phyloP scores from a whole-genome alignment of 1,140 invertebrate species.

The Antheraea pernyi region DNA sequence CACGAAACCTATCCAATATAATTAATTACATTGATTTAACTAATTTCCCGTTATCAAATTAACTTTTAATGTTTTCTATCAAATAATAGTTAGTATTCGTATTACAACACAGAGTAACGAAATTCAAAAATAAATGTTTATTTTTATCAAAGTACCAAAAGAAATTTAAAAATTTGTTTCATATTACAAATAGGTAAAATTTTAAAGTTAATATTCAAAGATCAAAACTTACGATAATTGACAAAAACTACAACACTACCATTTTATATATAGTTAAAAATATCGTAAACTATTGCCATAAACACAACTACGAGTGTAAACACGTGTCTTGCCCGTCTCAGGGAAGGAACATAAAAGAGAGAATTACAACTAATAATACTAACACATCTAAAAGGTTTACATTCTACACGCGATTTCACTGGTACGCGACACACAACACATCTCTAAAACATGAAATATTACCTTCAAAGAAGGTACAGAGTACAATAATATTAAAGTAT shows the following conservation, averaged over 20 bases:
- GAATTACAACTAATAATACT: conserved; percentile 29
- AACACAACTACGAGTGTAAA: conserved; percentile 36
- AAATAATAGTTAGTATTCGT: too few species aligned
- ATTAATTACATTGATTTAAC: too few species aligned
- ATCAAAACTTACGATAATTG: conserved; percentile 6
- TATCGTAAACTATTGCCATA: conserved; percentile 49
- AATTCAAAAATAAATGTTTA: too few species aligned
- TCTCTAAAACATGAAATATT: neutral
- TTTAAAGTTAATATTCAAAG: too few species aligned
- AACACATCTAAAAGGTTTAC: conserved; percentile 25
- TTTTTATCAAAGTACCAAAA: neutral
- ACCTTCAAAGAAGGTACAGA: neutral
- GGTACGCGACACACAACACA: neutral
- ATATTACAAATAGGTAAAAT: neutral
- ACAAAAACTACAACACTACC: conserved; percentile 12
- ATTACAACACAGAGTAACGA: too few species aligned
- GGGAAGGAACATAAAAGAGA: conserved; percentile 30
- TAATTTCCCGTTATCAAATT: too few species aligned
- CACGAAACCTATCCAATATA: neutral
- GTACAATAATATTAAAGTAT: conserved; percentile 25
- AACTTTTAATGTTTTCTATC: too few species aligned
- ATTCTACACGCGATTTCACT: conserved; percentile 23
- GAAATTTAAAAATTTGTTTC: neutral
- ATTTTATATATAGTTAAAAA: conserved; percentile 2
- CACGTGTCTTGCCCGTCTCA: neutral